Base-by-base conservation (phyloP, 35 echinoderm and acorn worm genomes). In the Acanthaster planci region DNA sequence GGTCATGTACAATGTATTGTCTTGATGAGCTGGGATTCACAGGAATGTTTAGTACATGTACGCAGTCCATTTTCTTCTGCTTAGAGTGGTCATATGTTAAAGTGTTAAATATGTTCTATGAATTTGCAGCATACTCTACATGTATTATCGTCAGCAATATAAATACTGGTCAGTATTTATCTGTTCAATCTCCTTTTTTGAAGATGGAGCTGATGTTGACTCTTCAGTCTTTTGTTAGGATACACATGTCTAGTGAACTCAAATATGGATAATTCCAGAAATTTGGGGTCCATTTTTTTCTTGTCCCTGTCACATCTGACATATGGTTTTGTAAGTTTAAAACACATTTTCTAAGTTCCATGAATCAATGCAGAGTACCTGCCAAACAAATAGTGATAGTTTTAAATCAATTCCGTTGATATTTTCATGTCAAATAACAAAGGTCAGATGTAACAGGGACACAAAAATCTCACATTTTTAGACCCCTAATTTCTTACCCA, bases 141-240 rank as follows among this genome's bases (percentile, higher is more conserved):
- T n/a, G n/a, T 60, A 87, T 90, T 16, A 67, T 76, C 6, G 88
- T 95, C 35, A 90, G 59, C 22, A n/a, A n/a, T n/a, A n/a, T n/a
- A n/a, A 80, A 90, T 23, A 87, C 78, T 37, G 79, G 72, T 47
- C 72, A 51, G 79, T 90, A 87, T 23, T 90, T 87, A 14, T 84
- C 42, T 29, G 56, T 80, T 37, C 59, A 54, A 15, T 90, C 36
- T 34, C 88, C 88, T 86, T 91, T 95, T 54, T 90, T 87, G 60
- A 75, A 87, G 38, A 95, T 80, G 64, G 93, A 79, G 21, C 84
- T 91, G 77, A 91, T 88, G 22, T 88, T 84, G 16, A 85, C 93
- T 36, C 53, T 82, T 57, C 88, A 95, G 40, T 95, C 88, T 32
- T 79, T 19, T 60, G 81, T 85, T 30, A 93, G 22, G 27, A 67